Evolutionary conservation across 2,113 vertebrate species (phyloP).

Genomic region (Triplophysa dalaica): DNA sequence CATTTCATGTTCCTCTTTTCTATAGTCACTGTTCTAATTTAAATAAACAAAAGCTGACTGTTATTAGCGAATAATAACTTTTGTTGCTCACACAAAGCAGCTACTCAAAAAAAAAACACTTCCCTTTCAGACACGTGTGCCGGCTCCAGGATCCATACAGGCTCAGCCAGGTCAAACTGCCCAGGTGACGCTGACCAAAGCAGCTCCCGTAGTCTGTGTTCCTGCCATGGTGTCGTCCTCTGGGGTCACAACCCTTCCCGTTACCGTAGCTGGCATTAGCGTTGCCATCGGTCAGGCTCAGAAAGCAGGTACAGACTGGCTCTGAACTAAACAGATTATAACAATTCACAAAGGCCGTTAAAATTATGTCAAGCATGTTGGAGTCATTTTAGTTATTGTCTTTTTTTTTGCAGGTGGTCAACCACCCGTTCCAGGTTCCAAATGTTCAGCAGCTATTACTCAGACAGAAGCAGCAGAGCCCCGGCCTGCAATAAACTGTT

Average conservation of each 20-base stretch:
- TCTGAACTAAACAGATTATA: background rate
- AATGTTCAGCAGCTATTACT: slow-evolving; percentile 77
- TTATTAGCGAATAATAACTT: no score
- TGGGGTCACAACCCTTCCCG: slow-evolving; percentile 84
- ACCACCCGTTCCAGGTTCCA: slow-evolving; percentile 72
- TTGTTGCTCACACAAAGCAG: no score
- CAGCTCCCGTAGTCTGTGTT: slow-evolving; percentile 81
- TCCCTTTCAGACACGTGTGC: slow-evolving; percentile 74
- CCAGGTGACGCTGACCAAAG: slow-evolving; percentile 87
- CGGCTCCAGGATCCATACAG: slow-evolving; percentile 80
- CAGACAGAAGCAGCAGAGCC: slow-evolving; percentile 80
- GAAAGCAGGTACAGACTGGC: slow-evolving; percentile 73
- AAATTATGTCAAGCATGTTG: background rate
- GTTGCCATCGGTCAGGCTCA: slow-evolving; percentile 83
- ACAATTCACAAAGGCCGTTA: background rate
- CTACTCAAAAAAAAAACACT: background rate
- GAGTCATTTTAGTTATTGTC: background rate
- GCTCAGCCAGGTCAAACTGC: slow-evolving; percentile 79
- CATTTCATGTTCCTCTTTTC: no score
- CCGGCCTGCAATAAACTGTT: slow-evolving; percentile 70
- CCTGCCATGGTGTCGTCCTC: slow-evolving; percentile 85
- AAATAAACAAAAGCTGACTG: no score
- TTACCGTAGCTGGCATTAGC: slow-evolving; percentile 85
- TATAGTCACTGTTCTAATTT: no score
- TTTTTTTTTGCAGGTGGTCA: slow-evolving; percentile 72